Conservation (phyloP, 2,113 vertebrate species). For the Eonycteris spelaea region DNA sequence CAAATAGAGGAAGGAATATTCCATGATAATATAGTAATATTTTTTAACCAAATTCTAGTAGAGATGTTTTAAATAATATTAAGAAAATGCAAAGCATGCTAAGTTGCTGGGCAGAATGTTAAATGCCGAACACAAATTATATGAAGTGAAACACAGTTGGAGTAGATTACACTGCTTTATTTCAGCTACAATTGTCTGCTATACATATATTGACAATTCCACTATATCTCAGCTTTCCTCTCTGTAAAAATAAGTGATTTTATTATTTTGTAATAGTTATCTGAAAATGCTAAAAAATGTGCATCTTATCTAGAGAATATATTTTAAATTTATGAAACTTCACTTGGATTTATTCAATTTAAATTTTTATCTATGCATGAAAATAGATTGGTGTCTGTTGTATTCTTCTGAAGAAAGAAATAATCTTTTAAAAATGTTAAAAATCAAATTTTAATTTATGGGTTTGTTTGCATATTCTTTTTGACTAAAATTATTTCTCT, state of each 20-base stretch:
- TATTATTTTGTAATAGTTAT: neutral
- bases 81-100: neutral
- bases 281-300: neutral
- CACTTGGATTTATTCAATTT: neutral
- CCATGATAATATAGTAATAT: neutral
- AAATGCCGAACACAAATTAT: neutral
- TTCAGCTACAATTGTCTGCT: neutral
- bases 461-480: neutral
- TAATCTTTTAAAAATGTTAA: neutral
- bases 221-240: neutral
- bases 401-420: neutral
- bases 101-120: neutral
- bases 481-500: neutral
- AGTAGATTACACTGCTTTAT: neutral
- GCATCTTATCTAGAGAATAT: neutral
- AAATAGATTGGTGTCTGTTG: neutral
- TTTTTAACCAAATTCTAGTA: neutral
- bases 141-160: neutral
- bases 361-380: neutral
- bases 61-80: neutral
- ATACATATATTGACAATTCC: neutral
- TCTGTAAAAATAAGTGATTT: neutral
- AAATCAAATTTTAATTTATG: neutral
- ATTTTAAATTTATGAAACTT: neutral
- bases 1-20: neutral